Evolutionary conservation across 2,113 vertebrate genomes (phyloP), one percentile per base, ranked within the genome.

Genomic region (Calypte anna): DNA sequence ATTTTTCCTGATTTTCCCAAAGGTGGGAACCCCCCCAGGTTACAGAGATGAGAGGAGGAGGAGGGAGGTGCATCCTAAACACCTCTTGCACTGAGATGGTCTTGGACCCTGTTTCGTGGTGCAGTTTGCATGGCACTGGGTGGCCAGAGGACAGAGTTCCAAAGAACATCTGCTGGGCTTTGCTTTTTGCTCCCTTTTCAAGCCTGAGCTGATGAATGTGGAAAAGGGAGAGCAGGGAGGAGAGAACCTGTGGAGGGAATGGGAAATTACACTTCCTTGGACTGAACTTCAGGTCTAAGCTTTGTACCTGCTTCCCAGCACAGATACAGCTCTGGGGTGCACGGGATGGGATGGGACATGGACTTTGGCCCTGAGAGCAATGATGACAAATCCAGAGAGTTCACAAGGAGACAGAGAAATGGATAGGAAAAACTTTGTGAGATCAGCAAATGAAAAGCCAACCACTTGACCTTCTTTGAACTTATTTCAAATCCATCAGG

Each of bases 381-480:
- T 3, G 80, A 10, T 64, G 79, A 51, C 38, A 64, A 31, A 13
- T n/a, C 31, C 66, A 68, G 82, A 36, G 75, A 66, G 62, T 4
- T 82, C 81, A 55, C 23, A 61, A 44, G 59, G 74, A 88, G 62
- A 82, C 36, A 38, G 63, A 64, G 57, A 91, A 96, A 96, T 43
- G 76, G 82, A 93, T 93, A 91, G 91, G 79, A 79, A 92, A 88
- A 77, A 64, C 89, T 96, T 86, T 95, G 90, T 96, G 87, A 96
- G 91, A 94, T 97, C 97, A 97, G 96, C 95, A 95, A 93, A 94
- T 91, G 96, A 94, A 90, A 91, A 96, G 95, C 88, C 96, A 95
- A 83, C 93, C 93, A 93, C 94, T 97, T 98, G 97, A 98, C 97
- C 97, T 95, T 90, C 94, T 95, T 83, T 97, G 96, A 97, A 97